phyloP scores from a whole-genome alignment of 2,113 vertebrate genomes.

The Gallinago undulata region DNA sequence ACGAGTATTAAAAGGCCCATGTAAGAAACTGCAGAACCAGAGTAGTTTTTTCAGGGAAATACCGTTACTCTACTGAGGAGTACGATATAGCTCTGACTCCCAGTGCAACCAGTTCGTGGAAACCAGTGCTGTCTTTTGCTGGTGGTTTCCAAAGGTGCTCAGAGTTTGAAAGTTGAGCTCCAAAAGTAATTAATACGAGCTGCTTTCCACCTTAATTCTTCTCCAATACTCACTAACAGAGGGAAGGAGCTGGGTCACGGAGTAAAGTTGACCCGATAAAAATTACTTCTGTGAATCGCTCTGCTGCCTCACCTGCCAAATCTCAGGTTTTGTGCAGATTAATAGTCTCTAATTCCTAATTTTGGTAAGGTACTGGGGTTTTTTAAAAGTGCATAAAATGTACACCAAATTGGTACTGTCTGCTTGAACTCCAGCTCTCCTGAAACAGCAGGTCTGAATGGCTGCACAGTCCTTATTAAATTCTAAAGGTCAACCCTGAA shows the following conservation, averaged over 20 bases:
- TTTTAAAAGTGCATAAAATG: not conserved
- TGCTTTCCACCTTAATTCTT: not conserved
- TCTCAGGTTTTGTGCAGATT: not conserved
- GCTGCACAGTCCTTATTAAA: not conserved
- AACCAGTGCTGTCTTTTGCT: not conserved
- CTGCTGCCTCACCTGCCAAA: not conserved
- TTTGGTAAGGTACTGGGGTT: not conserved
- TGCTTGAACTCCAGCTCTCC: not conserved
- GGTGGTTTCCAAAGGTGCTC: not conserved
- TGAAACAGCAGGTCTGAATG: not conserved
- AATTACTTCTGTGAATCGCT: not conserved
- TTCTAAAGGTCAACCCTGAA: conserved; percentile 7
- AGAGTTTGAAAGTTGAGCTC: not conserved
- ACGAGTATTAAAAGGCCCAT: not conserved
- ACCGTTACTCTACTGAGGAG: not conserved
- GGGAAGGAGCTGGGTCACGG: not conserved
- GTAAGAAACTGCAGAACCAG: not conserved
- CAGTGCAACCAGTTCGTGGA: not conserved
- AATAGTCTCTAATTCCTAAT: not conserved
- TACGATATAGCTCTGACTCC: not conserved
- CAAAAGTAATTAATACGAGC: not conserved
- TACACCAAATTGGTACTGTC: not conserved
- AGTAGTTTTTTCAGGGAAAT: not conserved
- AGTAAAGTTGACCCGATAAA: not conserved
- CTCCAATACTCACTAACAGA: not conserved